Base-by-base conservation (phyloP, 2,888 invertebrate species). In the Andrena bicolor region DNA sequence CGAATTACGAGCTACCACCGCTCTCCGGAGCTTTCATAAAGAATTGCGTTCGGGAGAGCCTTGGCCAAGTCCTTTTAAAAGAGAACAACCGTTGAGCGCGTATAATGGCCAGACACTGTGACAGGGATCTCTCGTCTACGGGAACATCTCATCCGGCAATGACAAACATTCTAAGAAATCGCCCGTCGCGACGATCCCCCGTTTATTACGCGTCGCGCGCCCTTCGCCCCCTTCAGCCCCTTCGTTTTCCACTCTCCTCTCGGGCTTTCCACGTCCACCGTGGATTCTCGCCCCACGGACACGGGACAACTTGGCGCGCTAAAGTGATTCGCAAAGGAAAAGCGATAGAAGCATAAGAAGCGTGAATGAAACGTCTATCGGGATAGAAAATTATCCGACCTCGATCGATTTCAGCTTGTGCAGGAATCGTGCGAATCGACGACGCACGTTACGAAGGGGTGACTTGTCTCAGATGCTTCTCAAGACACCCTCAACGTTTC, bases 1-100 rank as follows among this genome's bases (percentile, higher is more conserved):
- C 82, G 78, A 84, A 79, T 85, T 85, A 87, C 83, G 84, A 82
- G 86, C 86, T 74, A 82, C 79, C 74, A 68, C 41, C 76, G 65
- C 66, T 76, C 73, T 56, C 26, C 10, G 4, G 64, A 61, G 85
- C 77, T 84, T 86, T 88, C 85, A 80, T 83, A 85, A 88, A 88
- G 85, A 85, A 88, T 89, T 76, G 83, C 84, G 66, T 48, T 72
- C 66, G 69, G 64, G 71, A 82, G 89, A 89, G 84, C 80, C 87
- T 86, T 82, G 86, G 90, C 90, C 89, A 90, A 90, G 87, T 89
- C 79, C 86, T 89, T 87, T 90, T 89, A 89, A 89, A 89, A 88
- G 86, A 86, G 87, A 86, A 86, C 81, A 88, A 89, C 77, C 80
- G 85, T 82, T 81, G 87, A 76, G 80, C 83, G 78, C 83, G 86